Base-by-base conservation (phyloP, 2,113 vertebrate genomes). In the Seriola quinqueradiata region DNA sequence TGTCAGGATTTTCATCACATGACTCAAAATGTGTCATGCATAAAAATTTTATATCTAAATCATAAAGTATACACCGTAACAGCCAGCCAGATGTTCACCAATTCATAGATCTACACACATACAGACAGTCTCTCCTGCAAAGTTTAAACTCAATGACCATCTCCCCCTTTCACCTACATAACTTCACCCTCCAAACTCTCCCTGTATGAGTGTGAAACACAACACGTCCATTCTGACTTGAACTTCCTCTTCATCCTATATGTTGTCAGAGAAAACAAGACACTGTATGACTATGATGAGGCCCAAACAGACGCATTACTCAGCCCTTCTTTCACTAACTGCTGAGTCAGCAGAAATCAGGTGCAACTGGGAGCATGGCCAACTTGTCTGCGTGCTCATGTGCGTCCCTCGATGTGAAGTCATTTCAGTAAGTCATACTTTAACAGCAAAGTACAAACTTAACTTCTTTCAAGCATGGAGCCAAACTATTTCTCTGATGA, bases 341-440 rank as follows among this genome's bases (percentile, higher is more conserved):
- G 69, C 79, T 42, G 74, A 89, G 34, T 87, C 80, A 85, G 82
- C 69, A 69, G 36, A 67, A 59, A 73, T 59, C 2, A 78, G 1
- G 25, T 5, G 38, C 71, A 67, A 63, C 14, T 73, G 64, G 44
- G 66, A 21, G 46, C 17, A 9, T 2, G 34, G 58, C 34, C 6
- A 19, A 55, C 40, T 50, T 34, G 63, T 58, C n/a, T 76, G 59
- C 23, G 23, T 36, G 34, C 55, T 14, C 68, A 81, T 36, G 28
- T 28, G 2, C 58, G 36, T 70, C 50, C 40, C 61, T 13, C 34
- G 19, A 32, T 48, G 64, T 36, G 14, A 52, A 42, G 64, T 58
- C 50, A 36, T 58, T 46, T 36, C 40, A 55, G 34, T 9, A 54
- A 74, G 50, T 14, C 68, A 61, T 36, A 32, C 46, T 38, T 38